Base-by-base conservation (phyloP, 2,888 invertebrate genomes). In the Drosophila helvetica region DNA sequence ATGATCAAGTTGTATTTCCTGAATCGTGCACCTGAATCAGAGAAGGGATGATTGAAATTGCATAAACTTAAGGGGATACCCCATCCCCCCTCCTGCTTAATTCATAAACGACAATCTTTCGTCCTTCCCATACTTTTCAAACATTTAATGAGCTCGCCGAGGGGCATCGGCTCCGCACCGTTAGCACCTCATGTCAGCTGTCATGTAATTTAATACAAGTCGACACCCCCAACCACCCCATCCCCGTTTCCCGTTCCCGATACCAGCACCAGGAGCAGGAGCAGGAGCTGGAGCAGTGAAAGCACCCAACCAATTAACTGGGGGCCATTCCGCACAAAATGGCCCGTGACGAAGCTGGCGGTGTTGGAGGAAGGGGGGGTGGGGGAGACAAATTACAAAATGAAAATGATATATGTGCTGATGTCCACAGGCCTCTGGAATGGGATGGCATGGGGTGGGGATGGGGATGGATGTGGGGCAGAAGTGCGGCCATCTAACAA, bases 301-400 rank as follows among this genome's bases (percentile, higher is more conserved):
- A 71, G 74, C 88, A 78, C 85, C 87, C 87, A 84, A 86, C 85
- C 87, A 85, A 85, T 85, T 85, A 88, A 88, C 76, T 86, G 74
- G 52, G 85, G 86, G 88, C 86, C 80, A 79, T 54, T 66, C 50
- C 27, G 54, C 63, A 59, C 61, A 73, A 68, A 80, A 73, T 65
- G 80, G 66, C 64, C 52, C 47, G 50, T 27, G 22, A 22, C 51
- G 56, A 52, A 58, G 57, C 27, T 9, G 50, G 18, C 25, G 5
- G 10, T 22, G 5, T 22, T 22, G 22, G 22, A 22, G 18, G 22
- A 7, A 22, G 33, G n/a, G 48, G 9, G 42, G 45, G 62, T 48
- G 67, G 75, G 54, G 47, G 71, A 71, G 83, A 83, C 88, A 83
- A 83, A 83, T 83, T 82, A 86, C 86, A 86, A 88, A 88, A 88